Evolutionary conservation across 2,797 vertebrate genomes (phyloP), one percentile per base, ranked within the genome.

Genomic region (Mastacembelus armatus): DNA sequence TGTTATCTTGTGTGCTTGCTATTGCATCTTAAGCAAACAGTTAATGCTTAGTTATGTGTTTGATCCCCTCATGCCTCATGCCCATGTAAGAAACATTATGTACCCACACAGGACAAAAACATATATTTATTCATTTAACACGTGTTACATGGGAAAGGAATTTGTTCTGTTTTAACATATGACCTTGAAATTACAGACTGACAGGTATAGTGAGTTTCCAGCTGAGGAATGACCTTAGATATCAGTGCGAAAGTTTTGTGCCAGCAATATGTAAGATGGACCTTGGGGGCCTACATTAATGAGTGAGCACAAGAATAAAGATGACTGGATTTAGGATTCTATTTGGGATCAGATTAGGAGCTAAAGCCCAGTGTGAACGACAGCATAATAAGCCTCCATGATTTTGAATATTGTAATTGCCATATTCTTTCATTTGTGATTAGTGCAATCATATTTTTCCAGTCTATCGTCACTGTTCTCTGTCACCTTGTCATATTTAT

Each of bases 331-430:
- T 85, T 83, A 62, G 39, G 59, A 8, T 69, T 74, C 30, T 77
- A 66, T 87, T 83, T 75, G 62, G 71, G 55, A 84, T 81, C 61
- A 73, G 78, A 86, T 89, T 88, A 88, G 69, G 26, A 57, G 74
- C 65, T 62, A 62, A 85, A 81, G 42, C 68, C 60, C 26, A 27
- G 24, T 42, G 38, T 73, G 78, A 79, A 36, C 76, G 74, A 76
- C 67, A 73, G 52, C 48, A 71, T 71, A 74, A 79, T 76, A 81
- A 82, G 54, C 62, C 45, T 30, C n/a, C 68, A 71, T 50, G 51
- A 73, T 86, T 72, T 65, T 35, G 22, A 74, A 65, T 61, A 57
- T 29, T 67, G 24, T 69, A 70, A 78, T 80, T 48, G 49, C 58
- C 24, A 4, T 29, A 40, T 74, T 33, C 58, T 69, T 71, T 69